Evolutionary conservation across 2,113 vertebrate genomes (phyloP).

Genomic region (Rutilus rutilus): DNA sequence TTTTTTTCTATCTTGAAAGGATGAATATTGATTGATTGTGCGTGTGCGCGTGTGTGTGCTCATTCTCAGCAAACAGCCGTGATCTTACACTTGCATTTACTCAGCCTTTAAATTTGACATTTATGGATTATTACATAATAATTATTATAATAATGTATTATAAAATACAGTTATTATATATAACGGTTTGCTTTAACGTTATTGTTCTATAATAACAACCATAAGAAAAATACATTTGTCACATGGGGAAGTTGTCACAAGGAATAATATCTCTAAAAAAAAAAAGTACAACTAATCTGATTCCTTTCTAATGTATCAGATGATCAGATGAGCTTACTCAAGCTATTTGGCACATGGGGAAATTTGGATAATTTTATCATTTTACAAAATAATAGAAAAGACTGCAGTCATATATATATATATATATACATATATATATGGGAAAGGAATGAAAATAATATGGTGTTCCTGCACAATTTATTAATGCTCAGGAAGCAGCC

Average conservation of each 20-base stretch:
- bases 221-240: no score
- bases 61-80: background rate
- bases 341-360: no score
- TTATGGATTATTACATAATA: background rate
- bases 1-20: background rate
- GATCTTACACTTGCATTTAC: background rate
- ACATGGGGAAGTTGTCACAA: no score
- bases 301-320: no score
- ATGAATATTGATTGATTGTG: background rate
- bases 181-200: no score
- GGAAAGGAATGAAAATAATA: conserved; percentile 54
- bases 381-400: background rate
- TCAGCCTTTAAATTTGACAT: background rate
- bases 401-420: no score
- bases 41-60: background rate
- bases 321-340: background rate
- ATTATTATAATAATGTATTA: no score
- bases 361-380: background rate
- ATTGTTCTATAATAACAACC: no score
- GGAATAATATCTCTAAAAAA: no score
- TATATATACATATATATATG: no score
- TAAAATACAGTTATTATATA: no score
- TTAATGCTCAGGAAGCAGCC: conserved; percentile 67
- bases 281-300: no score
- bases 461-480: conserved; percentile 65